Percentiles rank a stretch among this genome's conserved stretches.
phyloP scores from a whole-genome alignment of 2,113 vertebrate species.

The Vireo altiloquus region DNA sequence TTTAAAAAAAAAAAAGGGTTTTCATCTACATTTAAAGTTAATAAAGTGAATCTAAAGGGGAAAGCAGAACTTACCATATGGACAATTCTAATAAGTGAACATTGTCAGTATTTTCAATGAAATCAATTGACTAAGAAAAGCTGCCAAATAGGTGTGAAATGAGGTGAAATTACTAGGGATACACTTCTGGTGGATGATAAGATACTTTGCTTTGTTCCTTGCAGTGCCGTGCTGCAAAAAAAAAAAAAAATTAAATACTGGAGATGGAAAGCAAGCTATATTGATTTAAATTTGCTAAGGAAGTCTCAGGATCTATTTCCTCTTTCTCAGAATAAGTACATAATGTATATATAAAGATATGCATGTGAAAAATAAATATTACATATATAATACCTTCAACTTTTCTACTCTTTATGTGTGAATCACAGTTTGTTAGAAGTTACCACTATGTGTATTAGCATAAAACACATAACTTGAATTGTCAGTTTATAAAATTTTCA shows the following conservation, averaged over 20 bases:
- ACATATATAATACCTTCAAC: conserved; percentile 40
- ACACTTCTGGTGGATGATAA: conserved; percentile 79
- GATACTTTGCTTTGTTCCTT: conserved; percentile 76
- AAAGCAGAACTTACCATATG: neutral
- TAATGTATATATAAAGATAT: conserved; percentile 29
- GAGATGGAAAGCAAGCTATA: conserved; percentile 70
- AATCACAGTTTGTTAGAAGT: conserved; percentile 73
- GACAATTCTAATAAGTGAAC: conserved; percentile 59
- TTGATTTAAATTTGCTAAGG: conserved; percentile 75
- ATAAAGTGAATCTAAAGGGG: conserved; percentile 41
- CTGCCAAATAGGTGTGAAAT: conserved; percentile 81
- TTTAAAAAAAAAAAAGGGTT: neutral
- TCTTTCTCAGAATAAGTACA: conserved; percentile 51
- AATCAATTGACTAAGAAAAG: conserved; percentile 72
- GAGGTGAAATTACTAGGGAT: conserved; percentile 74
- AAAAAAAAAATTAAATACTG: conserved; percentile 62
- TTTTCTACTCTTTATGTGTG: conserved; percentile 65
- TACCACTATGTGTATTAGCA: conserved; percentile 70
- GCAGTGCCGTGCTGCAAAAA: conserved; percentile 57
- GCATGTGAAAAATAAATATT: conserved; percentile 31
- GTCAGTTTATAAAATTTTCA: conserved; percentile 78
- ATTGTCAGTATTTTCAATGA: conserved; percentile 67
- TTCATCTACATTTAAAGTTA: conserved; percentile 57
- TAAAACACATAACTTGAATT: conserved; percentile 73
- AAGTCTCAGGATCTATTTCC: conserved; percentile 70